Base-by-base conservation (phyloP, 2,113 vertebrate species). In the Myiozetetes cayanensis region DNA sequence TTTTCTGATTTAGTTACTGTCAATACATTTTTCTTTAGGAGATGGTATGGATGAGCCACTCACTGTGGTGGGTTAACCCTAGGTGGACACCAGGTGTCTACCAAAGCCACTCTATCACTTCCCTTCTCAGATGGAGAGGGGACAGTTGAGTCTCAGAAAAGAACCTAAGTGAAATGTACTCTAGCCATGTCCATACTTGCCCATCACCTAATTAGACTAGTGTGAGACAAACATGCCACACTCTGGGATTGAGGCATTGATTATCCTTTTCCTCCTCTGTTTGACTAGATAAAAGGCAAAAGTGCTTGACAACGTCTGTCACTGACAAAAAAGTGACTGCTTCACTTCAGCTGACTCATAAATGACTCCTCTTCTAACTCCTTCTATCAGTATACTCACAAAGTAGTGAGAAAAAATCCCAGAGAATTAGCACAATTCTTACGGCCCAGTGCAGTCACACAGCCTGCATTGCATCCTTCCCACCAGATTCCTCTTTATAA, bases 191-290 rank as follows among this genome's bases (percentile, higher is more conserved):
- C 58, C 76, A 22, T 28, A 27, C 8, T 37, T 77, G 23, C 10
- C 21, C 35, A 59, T 61, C 53, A 50, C 47, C 28, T 55, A n/a
- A n/a, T 76, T 43, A 63, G 80, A n/a, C 12, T 25, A 30, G 35
- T 6, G 4, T 0, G 0, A 76, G 76, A n/a, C 35, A 91, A 53
- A n/a, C 23, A 37, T 73, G 39, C 44, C 37, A 62, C 35, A 35
- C 0, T 0, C 39, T 71, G 50, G 44, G 47, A 59, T 5, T 0
- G 11, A 68, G 33, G 21, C 59, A 62, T 2, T 46, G 27, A 20
- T 44, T 30, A 70, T 16, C 35, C 37, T 80, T 70, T 43, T 78
- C 37, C 27, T 63, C 17, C 41, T 56, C 35, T 74, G 27, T 49
- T 44, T 58, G 55, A 66, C 15, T 33, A 62, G 21, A 43, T 30